Evolutionary conservation across 2,888 invertebrate species (phyloP).

Genomic region (Tuberolachnus salignus): DNA sequence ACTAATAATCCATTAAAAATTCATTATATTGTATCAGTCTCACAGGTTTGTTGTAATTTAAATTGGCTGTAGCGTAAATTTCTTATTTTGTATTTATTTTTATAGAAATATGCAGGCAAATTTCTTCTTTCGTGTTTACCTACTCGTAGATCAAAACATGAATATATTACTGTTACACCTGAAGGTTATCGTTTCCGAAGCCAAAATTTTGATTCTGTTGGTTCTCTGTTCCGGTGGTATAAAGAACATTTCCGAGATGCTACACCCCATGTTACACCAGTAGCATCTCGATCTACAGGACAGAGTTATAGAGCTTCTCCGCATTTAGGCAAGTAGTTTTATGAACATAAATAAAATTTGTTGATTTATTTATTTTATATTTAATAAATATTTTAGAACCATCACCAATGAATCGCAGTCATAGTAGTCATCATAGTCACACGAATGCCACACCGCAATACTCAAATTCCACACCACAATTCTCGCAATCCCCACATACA

Average conservation of each 20-base stretch:
- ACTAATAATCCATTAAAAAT: constrained; percentile 85
- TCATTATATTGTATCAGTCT: constrained; percentile 80
- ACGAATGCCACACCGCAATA: constrained; percentile 66
- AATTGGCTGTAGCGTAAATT: no score
- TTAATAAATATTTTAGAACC: constrained; percentile 40
- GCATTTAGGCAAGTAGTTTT: constrained; percentile 9
- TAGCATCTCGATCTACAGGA: constrained; percentile 59
- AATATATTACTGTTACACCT: constrained; percentile 88
- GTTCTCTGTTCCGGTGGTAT: constrained; percentile 89
- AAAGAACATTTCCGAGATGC: constrained; percentile 97
- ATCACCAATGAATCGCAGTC: constrained; percentile 53
- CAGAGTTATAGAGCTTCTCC: constrained; percentile 59
- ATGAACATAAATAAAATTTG: no score
- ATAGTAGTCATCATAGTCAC: constrained; percentile 62
- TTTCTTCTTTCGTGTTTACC: constrained; percentile 94
- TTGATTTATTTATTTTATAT: background rate
- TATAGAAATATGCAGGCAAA: constrained; percentile 81
- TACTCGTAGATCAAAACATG: constrained; percentile 81
- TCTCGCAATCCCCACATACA: constrained; percentile 74
- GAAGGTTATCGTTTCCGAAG: constrained; percentile 92
- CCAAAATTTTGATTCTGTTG: constrained; percentile 83
- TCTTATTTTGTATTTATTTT: constrained; percentile 34
- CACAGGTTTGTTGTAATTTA: constrained; percentile 4
- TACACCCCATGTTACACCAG: constrained; percentile 72
- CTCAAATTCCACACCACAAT: constrained; percentile 65